Base-by-base conservation (phyloP, 2,888 invertebrate genomes). In the Apodemia duryi region DNA sequence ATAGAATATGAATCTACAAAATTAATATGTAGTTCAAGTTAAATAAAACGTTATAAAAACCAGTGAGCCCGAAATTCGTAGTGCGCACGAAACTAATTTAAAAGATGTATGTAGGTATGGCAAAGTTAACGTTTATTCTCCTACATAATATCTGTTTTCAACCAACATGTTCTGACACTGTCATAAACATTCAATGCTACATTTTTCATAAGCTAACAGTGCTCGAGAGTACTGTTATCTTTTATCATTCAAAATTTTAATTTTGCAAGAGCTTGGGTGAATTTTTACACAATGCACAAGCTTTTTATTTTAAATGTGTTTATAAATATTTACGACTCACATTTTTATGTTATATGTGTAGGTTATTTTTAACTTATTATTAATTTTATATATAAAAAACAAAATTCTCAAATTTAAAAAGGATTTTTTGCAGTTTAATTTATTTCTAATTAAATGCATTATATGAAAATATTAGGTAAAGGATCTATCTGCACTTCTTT, bases 191-290 rank as follows among this genome's bases (percentile, higher is more conserved):
- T 54, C 28, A 29, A 21, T 28, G 54, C 54, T 54, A 54, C 54
- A 54, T 54, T 28, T 54, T 54, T 54, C 54, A 54, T 54, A n/a
- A 54, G 54, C 28, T 54, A 54, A 54, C 54, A 28, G 54, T 54
- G n/a, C 54, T 54, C 54, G n/a, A 11, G 54, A 28, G 54, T 28
- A 6, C 54, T 54, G 54, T 29, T 29, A 54, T 54, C 54, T 29
- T 29, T 54, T 54, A 54, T 54, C 54, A 54, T 54, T 54, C 54
- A 28, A 54, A 54, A 54, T 54, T 54, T 54, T 54, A 54, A 54
- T 54, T 54, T 29, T 54, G 54, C 54, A 54, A 54, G 28, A 29
- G 54, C 54, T 28, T 29, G 54, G 10, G 10, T 54, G 29, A 54
- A 54, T 11, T 54, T 54, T 54, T 29, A 54, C 51, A 51, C 54